A percentile compares a stretch with the other conserved stretches of the same genome.
Conservation (phyloP, 2,797 vertebrate species). For the Neostethus bicornis region DNA sequence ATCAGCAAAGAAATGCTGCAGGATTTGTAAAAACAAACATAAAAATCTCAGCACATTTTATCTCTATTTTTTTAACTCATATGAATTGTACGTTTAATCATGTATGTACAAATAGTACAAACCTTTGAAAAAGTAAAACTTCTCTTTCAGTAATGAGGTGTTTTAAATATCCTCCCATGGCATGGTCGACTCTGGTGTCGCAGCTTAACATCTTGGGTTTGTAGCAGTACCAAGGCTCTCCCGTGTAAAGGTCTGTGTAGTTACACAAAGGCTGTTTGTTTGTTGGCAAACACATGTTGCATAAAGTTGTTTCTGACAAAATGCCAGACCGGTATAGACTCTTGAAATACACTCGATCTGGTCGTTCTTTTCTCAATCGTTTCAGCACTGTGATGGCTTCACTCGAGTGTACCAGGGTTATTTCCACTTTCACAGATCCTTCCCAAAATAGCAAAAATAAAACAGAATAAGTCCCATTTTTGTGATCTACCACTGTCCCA, state of each 20-base stretch:
- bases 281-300: constrained; percentile 89
- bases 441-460: constrained; percentile 91
- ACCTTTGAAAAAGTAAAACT: constrained; percentile 92
- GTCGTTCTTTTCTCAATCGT: constrained; percentile 85
- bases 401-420: constrained; percentile 91
- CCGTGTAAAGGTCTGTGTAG: constrained; percentile 91
- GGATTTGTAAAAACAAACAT: no score
- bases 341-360: constrained; percentile 94
- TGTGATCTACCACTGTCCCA: constrained; percentile 87
- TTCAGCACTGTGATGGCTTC: constrained; percentile 89
- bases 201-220: constrained; percentile 92
- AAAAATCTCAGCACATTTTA: no score
- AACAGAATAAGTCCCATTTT: constrained; percentile 89
- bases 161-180: constrained; percentile 93
- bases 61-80: not conserved
- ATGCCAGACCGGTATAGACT: constrained; percentile 90
- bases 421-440: constrained; percentile 84
- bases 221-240: constrained; percentile 98
- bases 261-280: constrained; percentile 88
- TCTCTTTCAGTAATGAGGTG: constrained; percentile 87
- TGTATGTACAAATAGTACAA: constrained; percentile 16
- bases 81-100: not conserved
- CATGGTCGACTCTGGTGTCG: constrained; percentile 90
- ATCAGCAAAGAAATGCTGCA: no score
- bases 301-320: constrained; percentile 88